phyloP scores from a whole-genome alignment of 2,888 invertebrate genomes.

The Eupithecia centaureata region DNA sequence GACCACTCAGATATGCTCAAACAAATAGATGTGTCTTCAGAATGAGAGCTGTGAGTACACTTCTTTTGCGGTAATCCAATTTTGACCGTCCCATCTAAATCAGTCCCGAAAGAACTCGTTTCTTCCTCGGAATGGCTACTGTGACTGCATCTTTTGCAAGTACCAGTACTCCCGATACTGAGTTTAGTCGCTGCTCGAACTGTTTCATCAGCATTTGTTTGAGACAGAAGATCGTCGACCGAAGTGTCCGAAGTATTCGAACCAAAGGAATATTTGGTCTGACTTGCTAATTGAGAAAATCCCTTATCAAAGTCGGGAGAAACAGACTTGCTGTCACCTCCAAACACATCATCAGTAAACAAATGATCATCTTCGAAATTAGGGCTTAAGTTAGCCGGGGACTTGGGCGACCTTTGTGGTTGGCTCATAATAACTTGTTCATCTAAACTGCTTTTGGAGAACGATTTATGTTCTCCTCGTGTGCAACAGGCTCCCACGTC shows the following conservation, averaged over 20 bases:
- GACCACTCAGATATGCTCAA: slow-evolving; percentile 95
- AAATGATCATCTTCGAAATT: slow-evolving; percentile 85
- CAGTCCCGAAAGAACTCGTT: slow-evolving; percentile 90
- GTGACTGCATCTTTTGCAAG: slow-evolving; percentile 86
- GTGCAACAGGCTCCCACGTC: slow-evolving; percentile 78
- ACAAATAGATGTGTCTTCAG: slow-evolving; percentile 94
- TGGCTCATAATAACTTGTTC: slow-evolving; percentile 85
- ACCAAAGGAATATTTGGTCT: slow-evolving; percentile 77
- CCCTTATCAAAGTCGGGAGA: slow-evolving; percentile 84
- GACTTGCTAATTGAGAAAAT: slow-evolving; percentile 68
- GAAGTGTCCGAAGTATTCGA: slow-evolving; percentile 87
- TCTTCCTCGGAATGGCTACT: slow-evolving; percentile 90
- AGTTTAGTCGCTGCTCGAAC: slow-evolving; percentile 78
- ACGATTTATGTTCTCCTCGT: slow-evolving; percentile 71
- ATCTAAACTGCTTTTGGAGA: slow-evolving; percentile 69
- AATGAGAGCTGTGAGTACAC: slow-evolving; percentile 92
- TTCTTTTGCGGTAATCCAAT: slow-evolving; percentile 91
- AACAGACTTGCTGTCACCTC: slow-evolving; percentile 84
- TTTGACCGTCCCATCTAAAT: slow-evolving; percentile 91
- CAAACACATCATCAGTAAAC: slow-evolving; percentile 85
- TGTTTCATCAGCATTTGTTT: slow-evolving; percentile 84
- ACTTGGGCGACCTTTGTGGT: slow-evolving; percentile 85
- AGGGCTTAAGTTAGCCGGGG: slow-evolving; percentile 85
- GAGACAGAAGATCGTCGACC: slow-evolving; percentile 85
- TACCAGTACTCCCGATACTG: slow-evolving; percentile 78